Percentiles rank a stretch among this genome's conserved stretches.
Conservation (phyloP, 1,140 invertebrate species). For the Subanguina moxae region DNA sequence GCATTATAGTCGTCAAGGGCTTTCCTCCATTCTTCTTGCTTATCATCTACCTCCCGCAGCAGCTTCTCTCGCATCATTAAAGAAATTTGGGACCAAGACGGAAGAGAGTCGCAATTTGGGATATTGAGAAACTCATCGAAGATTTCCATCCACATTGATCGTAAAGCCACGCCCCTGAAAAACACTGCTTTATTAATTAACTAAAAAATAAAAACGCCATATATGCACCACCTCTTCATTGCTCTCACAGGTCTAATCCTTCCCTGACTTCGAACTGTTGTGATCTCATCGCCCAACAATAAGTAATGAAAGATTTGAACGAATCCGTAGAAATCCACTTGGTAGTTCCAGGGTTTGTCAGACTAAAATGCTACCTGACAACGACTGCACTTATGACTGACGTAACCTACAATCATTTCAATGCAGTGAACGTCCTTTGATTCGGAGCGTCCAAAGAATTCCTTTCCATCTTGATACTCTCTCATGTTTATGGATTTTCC, state of each 20-base stretch:
- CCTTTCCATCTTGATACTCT: constrained; percentile 11
- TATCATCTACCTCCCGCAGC: background rate
- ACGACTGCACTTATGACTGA: background rate
- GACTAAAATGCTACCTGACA: constrained; percentile 7
- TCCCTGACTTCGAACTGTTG: constrained; percentile 14
- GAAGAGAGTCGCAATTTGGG: constrained; percentile 34
- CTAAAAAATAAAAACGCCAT: constrained; percentile 11
- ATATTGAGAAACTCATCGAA: constrained; percentile 46
- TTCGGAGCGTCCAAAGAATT: constrained; percentile 35
- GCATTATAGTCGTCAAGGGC: constrained; percentile 29
- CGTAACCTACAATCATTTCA: constrained; percentile 34
- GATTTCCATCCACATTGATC: constrained; percentile 22
- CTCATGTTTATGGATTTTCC: constrained; percentile 48
- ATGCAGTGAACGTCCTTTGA: constrained; percentile 42
- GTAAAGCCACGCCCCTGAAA: constrained; percentile 37
- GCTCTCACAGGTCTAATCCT: constrained; percentile 35
- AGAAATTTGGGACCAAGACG: constrained; percentile 20
- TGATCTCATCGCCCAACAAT: constrained; percentile 37
- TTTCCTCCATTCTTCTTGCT: constrained; percentile 23
- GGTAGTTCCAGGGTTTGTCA: constrained; percentile 41
- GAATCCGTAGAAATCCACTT: constrained; percentile 42
- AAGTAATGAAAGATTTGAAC: constrained; percentile 32
- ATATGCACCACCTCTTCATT: constrained; percentile 21
- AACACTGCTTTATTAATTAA: background rate
- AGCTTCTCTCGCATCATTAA: constrained; percentile 16